Base-by-base conservation (phyloP, 2,888 invertebrate genomes). In the Hecatera dysodea region DNA sequence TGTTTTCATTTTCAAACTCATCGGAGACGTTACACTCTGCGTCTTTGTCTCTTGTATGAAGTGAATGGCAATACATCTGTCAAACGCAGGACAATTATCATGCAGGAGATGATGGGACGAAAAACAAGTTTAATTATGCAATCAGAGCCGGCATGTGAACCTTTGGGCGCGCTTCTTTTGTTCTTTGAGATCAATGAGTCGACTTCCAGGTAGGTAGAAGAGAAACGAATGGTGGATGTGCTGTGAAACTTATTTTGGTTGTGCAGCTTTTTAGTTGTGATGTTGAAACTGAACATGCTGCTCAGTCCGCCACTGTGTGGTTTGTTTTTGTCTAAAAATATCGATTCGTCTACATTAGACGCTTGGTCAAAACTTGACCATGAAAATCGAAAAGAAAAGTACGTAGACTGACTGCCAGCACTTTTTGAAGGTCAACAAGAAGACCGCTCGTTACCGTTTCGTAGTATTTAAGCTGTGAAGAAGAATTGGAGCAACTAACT, bases 21-120 rank as follows among this genome's bases (percentile, higher is more conserved):
- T 81, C 84, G 78, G 57, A 36, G 27, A 50, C 79, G 78, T 86
- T 78, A 78, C 63, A 56, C 53, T 61, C 62, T 44, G 69, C 74
- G 57, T 70, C 67, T 69, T 74, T 77, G 72, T 75, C 67, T 62
- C 44, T 48, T 61, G 52, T 69, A 68, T 75, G 66, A 53, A 65
- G 61, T 52, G 68, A 72, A 62, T 22, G 52, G 56, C 48, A n/a
- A 70, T 83, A 74, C 57, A 82, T 84, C 69, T 50, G 69, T 81
- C 82, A 76, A 15, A 50, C 46, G 44, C n/a, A 19, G 12, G 39
- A 61, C 57, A 73, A 75, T 80, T 80, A 72, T 78, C 57, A 52
- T 72, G 75, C 57, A 56, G 50, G 36, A 65, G 50, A 57, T 56
- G 72, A 52, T 52, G 29, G 33, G 50, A 65, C 36, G 17, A n/a